phyloP scores from a whole-genome alignment of 2,888 invertebrate genomes.

The Eupithecia vulgata region DNA sequence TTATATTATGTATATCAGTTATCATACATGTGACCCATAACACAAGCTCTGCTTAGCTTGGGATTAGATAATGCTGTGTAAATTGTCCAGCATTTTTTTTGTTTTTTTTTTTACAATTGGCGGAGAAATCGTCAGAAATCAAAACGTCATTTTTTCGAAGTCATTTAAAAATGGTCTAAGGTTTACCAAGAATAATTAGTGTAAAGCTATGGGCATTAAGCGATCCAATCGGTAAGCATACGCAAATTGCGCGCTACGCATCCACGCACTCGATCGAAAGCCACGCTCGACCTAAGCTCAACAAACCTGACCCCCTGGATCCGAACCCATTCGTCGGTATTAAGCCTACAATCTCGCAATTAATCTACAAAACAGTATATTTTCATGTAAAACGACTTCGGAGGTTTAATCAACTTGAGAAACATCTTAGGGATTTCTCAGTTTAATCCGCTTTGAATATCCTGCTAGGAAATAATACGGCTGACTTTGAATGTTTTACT shows the following conservation, averaged over 20 bases:
- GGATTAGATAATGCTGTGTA: no score
- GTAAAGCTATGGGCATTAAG: background rate
- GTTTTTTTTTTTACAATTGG: no score
- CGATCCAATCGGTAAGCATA: background rate
- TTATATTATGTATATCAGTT: no score
- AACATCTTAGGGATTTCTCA: slow-evolving; percentile 23
- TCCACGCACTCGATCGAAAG: background rate
- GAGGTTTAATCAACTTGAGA: slow-evolving; percentile 40
- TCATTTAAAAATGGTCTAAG: background rate
- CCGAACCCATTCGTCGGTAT: slow-evolving; percentile 4
- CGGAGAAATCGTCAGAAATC: no score
- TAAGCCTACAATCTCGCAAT: slow-evolving; percentile 23
- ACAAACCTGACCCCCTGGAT: slow-evolving; percentile 12
- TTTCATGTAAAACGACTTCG: slow-evolving; percentile 41
- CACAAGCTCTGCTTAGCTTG: no score
- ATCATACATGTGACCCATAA: no score
- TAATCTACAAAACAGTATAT: slow-evolving; percentile 35
- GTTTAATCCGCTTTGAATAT: slow-evolving; percentile 25
- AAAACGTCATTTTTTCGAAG: no score
- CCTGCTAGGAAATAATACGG: slow-evolving; percentile 6
- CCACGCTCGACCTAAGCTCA: slow-evolving; percentile 14
- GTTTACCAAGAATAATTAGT: background rate
- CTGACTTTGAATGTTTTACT: slow-evolving; percentile 11
- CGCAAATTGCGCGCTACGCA: background rate
- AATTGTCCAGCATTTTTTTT: no score